Conservation (phyloP, 2,888 invertebrate species). For the Cetonia aurata region DNA sequence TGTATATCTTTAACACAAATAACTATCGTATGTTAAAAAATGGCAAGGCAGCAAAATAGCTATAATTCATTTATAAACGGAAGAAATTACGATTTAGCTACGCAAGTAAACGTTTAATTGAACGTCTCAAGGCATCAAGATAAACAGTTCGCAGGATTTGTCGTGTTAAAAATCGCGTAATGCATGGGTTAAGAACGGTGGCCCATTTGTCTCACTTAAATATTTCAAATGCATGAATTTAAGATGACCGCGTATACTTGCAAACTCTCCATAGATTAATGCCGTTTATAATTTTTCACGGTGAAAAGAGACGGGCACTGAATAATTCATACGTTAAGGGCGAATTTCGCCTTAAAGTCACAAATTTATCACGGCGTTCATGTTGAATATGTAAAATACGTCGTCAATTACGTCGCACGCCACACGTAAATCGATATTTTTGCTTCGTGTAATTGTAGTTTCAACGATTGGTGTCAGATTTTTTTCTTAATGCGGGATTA, state of each 20-base stretch:
- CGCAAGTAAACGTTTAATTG: constrained; percentile 4
- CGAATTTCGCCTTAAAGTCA: constrained; percentile 29
- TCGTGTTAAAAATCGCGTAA: constrained; percentile 9
- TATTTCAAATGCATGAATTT: constrained; percentile 28
- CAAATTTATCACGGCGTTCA: constrained; percentile 39
- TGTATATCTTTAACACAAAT: too few relatives aligned
- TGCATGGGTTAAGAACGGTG: constrained; percentile 11
- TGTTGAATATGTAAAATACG: constrained; percentile 39
- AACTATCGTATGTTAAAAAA: too few relatives aligned
- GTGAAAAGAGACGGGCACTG: not conserved
- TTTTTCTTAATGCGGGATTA: constrained; percentile 23
- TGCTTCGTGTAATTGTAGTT: constrained; percentile 31
- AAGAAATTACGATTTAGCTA: too few relatives aligned
- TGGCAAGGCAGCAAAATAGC: too few relatives aligned
- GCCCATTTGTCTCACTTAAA: constrained; percentile 25
- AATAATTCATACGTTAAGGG: constrained; percentile 36
- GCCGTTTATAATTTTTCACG: constrained; percentile 28
- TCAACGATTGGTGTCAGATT: constrained; percentile 31
- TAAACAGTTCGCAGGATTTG: constrained; percentile 1
- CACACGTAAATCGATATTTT: constrained; percentile 37
- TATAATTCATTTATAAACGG: too few relatives aligned
- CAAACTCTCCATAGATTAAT: constrained; percentile 20
- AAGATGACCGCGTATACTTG: not conserved
- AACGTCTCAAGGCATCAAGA: not conserved
- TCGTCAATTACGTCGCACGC: constrained; percentile 37